Percentiles rank a stretch among this genome's conserved stretches.
Evolutionary conservation across 2,888 invertebrate genomes (phyloP).

Genomic region (Stenchaetothrips biformis): DNA sequence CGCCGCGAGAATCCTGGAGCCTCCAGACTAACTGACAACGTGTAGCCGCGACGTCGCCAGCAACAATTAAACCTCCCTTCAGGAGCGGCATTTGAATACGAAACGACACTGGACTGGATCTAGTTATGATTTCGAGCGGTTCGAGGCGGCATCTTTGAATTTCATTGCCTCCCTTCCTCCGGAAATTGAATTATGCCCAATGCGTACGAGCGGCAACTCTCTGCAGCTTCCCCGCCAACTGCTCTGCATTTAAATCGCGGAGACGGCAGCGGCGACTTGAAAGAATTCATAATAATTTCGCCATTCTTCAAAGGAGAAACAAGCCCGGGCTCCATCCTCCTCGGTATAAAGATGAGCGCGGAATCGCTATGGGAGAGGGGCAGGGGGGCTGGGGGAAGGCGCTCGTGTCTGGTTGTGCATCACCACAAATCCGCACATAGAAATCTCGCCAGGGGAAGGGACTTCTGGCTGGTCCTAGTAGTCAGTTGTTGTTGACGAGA

Average conservation of each 20-base stretch:
- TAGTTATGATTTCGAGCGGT: slow-evolving; percentile 7
- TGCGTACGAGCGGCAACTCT: slow-evolving; percentile 19
- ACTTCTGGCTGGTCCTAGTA: no score
- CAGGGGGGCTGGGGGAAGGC: no score
- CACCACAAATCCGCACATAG: no score
- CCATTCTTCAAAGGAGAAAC: slow-evolving; percentile 23
- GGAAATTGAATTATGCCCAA: slow-evolving; percentile 17
- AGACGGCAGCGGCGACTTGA: neutral
- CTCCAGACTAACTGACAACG: no score
- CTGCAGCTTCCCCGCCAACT: slow-evolving; percentile 11
- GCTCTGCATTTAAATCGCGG: slow-evolving; percentile 20
- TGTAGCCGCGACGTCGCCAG: no score
- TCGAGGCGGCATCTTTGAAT: slow-evolving; percentile 21
- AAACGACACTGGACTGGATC: slow-evolving; percentile 8
- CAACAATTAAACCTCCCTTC: no score
- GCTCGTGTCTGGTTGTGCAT: no score
- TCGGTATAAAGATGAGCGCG: no score
- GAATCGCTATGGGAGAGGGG: no score
- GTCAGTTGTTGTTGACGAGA: no score
- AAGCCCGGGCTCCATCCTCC: neutral
- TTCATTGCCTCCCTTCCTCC: neutral
- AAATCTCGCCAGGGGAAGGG: no score
- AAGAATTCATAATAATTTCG: slow-evolving; percentile 20
- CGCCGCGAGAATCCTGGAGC: no score
- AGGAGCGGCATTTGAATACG: neutral